Evolutionary conservation across 2,113 vertebrate genomes (phyloP), one percentile per base, ranked within the genome.

Genomic region (Melanostigma gelatinosum): DNA sequence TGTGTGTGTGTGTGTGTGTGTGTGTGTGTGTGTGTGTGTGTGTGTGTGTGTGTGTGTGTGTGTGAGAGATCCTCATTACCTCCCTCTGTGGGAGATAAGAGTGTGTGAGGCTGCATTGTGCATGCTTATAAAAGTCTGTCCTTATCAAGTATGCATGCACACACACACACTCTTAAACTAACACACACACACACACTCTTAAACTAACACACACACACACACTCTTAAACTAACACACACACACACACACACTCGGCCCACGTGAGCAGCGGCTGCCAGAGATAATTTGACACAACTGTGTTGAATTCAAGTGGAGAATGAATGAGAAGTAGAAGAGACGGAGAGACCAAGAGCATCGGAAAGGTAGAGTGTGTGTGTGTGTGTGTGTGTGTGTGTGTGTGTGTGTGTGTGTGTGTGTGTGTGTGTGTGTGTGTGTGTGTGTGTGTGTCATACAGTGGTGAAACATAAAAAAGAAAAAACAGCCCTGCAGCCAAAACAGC

Each of bases 31-130:
- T 68, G 84, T 7, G 83, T 10, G 83, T 27, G 77, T 77, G 81
- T 79, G 24, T 24, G 24, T 24, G 24, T 24, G 24, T 24, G 62
- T 72, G 61, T 72, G 77, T 57, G 70, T 38, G 36, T 40, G 61
- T 38, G 18, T 63, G 61, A 79, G 87, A 74, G 85, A 88, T 93
- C 88, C 91, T 94, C 92, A 93, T 94, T 94, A 94, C 90, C 89
- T 93, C 87, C 87, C 87, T 91, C 88, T 85, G 87, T 87, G 90
- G 83, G 88, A 91, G 93, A 94, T 93, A 93, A 93, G 90, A 92
- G 87, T 86, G 89, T 93, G 91, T 92, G 92, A 89, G 89, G 86
- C 85, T 90, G 83, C 87, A 93, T 92, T 92, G 90, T 93, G 87
- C 88, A 92, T 92, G 88, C 90, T 89, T 91, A 93, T 91, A 91